Evolutionary conservation across 2,113 vertebrate genomes (phyloP).

Genomic region (Solea solea): DNA sequence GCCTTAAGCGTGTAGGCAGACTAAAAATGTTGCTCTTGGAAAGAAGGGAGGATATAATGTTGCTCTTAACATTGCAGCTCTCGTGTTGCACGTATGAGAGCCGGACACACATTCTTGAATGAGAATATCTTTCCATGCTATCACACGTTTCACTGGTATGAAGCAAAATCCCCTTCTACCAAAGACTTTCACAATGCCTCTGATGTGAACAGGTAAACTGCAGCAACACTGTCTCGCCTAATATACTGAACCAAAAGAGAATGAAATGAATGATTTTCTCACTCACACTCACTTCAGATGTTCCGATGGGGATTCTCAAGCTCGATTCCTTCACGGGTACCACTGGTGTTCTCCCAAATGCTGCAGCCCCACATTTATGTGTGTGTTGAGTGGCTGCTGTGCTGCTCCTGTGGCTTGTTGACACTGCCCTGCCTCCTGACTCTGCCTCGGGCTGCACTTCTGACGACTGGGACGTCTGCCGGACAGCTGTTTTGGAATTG

Average conservation of each 20-base stretch:
- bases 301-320: conserved; percentile 9
- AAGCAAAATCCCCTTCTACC: conserved; percentile 21
- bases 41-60: conserved; percentile 58
- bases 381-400: conserved; percentile 48
- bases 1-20: conserved; percentile 40
- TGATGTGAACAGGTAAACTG: conserved; percentile 3
- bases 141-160: conserved; percentile 15
- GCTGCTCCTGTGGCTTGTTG: conserved; percentile 63
- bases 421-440: conserved; percentile 57
- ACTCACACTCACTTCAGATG: conserved; percentile 60
- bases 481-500: conserved; percentile 84
- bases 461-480: conserved; percentile 77
- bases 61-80: conserved; percentile 46
- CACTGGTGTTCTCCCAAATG: conserved; percentile 5
- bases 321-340: conserved; percentile 27
- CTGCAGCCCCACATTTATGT: conserved; percentile 36
- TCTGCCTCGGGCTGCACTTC: conserved; percentile 66
- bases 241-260: neutral
- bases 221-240: neutral
- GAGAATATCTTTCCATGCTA: conserved; percentile 30
- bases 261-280: conserved; percentile 12
- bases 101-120: conserved; percentile 22
- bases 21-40: conserved; percentile 53
- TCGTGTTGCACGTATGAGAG: conserved; percentile 45
- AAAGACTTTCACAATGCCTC: neutral